A percentile compares a stretch with the other conserved stretches of the same genome.
These are phyloP conservation scores for Megaustenia siamemsis DNA, from an alignment of 2,888 invertebrate species.

Conservation along the genomic window DNA sequence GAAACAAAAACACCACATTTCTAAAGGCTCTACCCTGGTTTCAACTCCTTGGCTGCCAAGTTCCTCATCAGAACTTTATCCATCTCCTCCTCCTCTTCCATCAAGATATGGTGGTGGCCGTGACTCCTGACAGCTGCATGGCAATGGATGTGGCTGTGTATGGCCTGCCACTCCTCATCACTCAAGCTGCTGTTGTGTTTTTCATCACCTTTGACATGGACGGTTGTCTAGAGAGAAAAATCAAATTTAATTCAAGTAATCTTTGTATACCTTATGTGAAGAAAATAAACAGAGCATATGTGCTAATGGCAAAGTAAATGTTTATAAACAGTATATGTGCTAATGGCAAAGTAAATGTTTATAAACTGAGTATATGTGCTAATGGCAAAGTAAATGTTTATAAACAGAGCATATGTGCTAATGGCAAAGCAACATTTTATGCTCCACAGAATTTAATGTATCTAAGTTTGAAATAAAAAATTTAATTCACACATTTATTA, in stretches of 20 bases:
- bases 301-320: too few relatives aligned
- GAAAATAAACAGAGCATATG: too few relatives aligned
- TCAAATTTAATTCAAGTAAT: background rate
- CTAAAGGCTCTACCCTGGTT: constrained; percentile 36
- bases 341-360: too few relatives aligned
- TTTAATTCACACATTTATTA: too few relatives aligned
- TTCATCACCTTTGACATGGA: constrained; percentile 35
- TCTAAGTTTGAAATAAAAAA: too few relatives aligned
- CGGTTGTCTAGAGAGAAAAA: constrained; percentile 12
- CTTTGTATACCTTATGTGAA: background rate
- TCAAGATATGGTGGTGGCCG: constrained; percentile 44
- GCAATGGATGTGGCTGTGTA: constrained; percentile 22
- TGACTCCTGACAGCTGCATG: constrained; percentile 20
- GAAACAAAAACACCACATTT: background rate
- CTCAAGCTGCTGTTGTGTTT: constrained; percentile 49
- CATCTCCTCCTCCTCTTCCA: constrained; percentile 50
- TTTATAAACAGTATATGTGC: too few relatives aligned
- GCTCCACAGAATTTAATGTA: too few relatives aligned
- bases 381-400: too few relatives aligned
- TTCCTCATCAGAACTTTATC: constrained; percentile 46
- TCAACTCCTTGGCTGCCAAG: constrained; percentile 39
- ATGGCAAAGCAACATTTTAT: too few relatives aligned
- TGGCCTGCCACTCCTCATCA: constrained; percentile 53
- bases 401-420: too few relatives aligned
- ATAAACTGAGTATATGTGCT: too few relatives aligned